A percentile compares a stretch with the other conserved stretches of the same genome.
Evolutionary conservation across 2,797 vertebrate genomes (phyloP).

Genomic region (Gobionotothen gibberifrons): DNA sequence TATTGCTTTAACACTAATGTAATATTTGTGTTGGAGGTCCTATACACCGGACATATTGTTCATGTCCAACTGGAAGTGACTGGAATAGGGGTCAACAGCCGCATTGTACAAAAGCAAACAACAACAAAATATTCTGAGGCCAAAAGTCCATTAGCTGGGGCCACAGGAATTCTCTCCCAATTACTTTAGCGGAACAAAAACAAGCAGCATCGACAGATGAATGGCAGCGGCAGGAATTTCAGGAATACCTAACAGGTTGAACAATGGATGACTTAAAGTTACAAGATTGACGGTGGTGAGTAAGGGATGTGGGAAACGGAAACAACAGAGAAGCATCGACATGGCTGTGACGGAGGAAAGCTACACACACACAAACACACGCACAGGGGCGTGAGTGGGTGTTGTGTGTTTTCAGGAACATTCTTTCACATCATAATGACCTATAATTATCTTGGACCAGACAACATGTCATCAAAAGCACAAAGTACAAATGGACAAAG

Average conservation of each 20-base stretch:
- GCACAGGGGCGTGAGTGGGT: neutral
- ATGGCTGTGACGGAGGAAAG: slow-evolving; percentile 44
- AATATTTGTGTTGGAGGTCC: slow-evolving; percentile 9
- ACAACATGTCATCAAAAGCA: slow-evolving; percentile 1
- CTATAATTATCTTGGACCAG: slow-evolving; percentile 34
- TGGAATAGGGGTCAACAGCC: slow-evolving; percentile 18
- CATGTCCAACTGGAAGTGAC: slow-evolving; percentile 43
- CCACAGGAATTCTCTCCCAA: slow-evolving; percentile 59
- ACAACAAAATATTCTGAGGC: slow-evolving; percentile 38
- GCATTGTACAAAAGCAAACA: slow-evolving; percentile 43
- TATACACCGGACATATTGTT: slow-evolving; percentile 31
- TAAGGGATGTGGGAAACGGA: slow-evolving; percentile 62
- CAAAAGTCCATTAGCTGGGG: slow-evolving; percentile 50
- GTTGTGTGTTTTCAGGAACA: slow-evolving; percentile 53
- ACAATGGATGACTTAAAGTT: slow-evolving; percentile 71
- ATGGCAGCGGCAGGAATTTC: slow-evolving; percentile 52
- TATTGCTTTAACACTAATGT: neutral
- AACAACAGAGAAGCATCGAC: slow-evolving; percentile 39
- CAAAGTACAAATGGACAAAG: slow-evolving; percentile 58
- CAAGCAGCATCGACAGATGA: slow-evolving; percentile 48
- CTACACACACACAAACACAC: slow-evolving; percentile 17
- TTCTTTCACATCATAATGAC: slow-evolving; percentile 46
- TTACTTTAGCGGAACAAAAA: slow-evolving; percentile 60
- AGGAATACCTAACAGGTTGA: slow-evolving; percentile 61
- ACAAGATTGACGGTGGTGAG: slow-evolving; percentile 30